Percentiles rank a stretch among this genome's conserved stretches.
Evolutionary conservation across 2,797 vertebrate genomes (phyloP).

Genomic region (Schizopygopsis pylzovi): DNA sequence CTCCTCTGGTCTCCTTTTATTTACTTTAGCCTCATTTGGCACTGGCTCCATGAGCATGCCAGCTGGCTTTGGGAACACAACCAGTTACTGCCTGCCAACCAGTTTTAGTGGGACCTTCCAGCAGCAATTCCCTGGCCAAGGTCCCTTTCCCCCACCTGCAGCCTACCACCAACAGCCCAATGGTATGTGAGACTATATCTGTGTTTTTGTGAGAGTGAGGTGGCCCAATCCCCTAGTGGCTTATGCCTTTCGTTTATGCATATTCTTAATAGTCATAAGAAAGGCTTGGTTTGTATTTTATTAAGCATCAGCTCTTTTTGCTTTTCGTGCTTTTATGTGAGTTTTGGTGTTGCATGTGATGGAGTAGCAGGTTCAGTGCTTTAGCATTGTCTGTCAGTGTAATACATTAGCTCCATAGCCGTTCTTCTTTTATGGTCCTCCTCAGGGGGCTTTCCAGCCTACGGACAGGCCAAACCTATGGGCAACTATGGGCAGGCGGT

Average conservation of each 20-base stretch:
- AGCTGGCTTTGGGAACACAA: slow-evolving; percentile 90
- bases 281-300: slow-evolving; percentile 42
- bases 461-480: slow-evolving; percentile 91
- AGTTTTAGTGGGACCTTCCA: slow-evolving; percentile 98
- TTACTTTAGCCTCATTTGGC: slow-evolving; percentile 85
- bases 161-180: slow-evolving; percentile 94
- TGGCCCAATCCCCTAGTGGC: slow-evolving; percentile 29
- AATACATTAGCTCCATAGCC: slow-evolving; percentile 40
- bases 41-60: slow-evolving; percentile 99
- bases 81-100: slow-evolving; percentile 95
- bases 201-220: slow-evolving; percentile 33
- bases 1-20: slow-evolving; percentile 53
- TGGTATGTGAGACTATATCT: slow-evolving; percentile 80
- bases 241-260: slow-evolving; percentile 42
- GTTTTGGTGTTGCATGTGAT: slow-evolving; percentile 49
- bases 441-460: slow-evolving; percentile 89
- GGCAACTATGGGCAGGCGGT: slow-evolving; percentile 89
- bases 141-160: slow-evolving; percentile 87
- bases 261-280: slow-evolving; percentile 26
- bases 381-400: slow-evolving; percentile 14
- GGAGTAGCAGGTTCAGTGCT: slow-evolving; percentile 47
- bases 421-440: slow-evolving; percentile 40
- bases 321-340: slow-evolving; percentile 29
- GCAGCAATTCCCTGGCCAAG: slow-evolving; percentile 90
- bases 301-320: slow-evolving; percentile 30